Evolutionary conservation across 1,140 invertebrate species (phyloP).

Genomic region (Micrasema minimum): DNA sequence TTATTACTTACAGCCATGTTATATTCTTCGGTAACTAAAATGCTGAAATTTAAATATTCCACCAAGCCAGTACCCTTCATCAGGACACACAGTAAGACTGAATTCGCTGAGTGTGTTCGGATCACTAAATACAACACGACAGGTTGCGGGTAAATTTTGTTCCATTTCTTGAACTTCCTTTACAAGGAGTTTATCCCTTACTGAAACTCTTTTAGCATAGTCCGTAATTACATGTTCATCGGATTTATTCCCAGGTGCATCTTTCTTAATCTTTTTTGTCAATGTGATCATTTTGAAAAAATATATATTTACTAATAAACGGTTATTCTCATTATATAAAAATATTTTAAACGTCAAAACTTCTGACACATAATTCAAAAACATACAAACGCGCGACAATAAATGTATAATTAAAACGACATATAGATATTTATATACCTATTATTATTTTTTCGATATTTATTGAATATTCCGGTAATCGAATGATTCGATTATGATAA

Average conservation of each 20-base stretch:
- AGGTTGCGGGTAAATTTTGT: slow-evolving; percentile 82
- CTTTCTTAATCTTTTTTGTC: slow-evolving; percentile 43
- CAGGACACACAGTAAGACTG: slow-evolving; percentile 80
- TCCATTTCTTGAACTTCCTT: slow-evolving; percentile 95
- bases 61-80: slow-evolving; percentile 90
- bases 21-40: slow-evolving; percentile 92
- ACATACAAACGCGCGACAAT: too few species aligned
- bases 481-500: too few species aligned
- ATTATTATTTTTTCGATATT: too few species aligned
- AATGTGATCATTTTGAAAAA: slow-evolving; percentile 42
- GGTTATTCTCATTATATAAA: too few species aligned
- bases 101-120: slow-evolving; percentile 87
- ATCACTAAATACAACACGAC: slow-evolving; percentile 78
- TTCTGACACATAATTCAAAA: not conserved
- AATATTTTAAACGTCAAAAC: slow-evolving; percentile 15
- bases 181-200: slow-evolving; percentile 85
- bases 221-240: slow-evolving; percentile 51
- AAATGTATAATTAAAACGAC: too few species aligned
- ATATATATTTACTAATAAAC: slow-evolving; percentile 17
- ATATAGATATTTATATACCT: too few species aligned
- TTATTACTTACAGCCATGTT: slow-evolving; percentile 85
- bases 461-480: too few species aligned
- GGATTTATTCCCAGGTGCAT: slow-evolving; percentile 27
- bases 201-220: slow-evolving; percentile 75
- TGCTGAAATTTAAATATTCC: slow-evolving; percentile 88